Conservation (phyloP, 2,797 vertebrate species). For the Emys orbicularis region DNA sequence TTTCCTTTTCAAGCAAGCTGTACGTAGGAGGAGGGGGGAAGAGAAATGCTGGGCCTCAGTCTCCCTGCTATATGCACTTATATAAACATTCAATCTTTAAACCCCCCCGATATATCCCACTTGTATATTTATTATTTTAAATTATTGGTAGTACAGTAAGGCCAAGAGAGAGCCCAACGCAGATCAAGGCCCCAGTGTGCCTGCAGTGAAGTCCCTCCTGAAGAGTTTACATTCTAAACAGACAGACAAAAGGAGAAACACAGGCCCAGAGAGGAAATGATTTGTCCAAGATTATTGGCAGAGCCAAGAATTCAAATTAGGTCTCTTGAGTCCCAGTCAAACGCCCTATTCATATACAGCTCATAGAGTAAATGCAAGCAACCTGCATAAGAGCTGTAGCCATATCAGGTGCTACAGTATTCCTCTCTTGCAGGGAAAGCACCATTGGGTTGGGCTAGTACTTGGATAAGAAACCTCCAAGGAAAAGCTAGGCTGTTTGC, state of each 20-base stretch:
- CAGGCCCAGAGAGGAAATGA: background rate
- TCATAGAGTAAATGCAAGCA: background rate
- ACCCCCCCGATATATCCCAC: background rate
- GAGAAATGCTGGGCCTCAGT: background rate
- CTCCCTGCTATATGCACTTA: background rate
- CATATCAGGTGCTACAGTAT: background rate
- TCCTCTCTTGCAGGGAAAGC: background rate
- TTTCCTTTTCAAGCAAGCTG: accelerated
- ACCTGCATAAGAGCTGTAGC: background rate
- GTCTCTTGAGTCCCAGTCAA: background rate
- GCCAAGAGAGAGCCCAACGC: background rate
- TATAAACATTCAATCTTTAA: background rate
- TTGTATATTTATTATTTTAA: background rate
- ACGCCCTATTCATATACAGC: background rate
- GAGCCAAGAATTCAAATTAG: background rate
- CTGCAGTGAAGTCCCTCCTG: background rate
- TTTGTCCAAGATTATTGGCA: background rate
- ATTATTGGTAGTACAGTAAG: background rate
- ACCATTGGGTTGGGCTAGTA: background rate
- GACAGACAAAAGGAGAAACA: background rate
- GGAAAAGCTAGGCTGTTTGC: background rate
- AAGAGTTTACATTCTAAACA: background rate
- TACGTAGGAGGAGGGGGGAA: background rate
- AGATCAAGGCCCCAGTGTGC: background rate
- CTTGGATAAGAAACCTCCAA: background rate